Evolutionary conservation across 2,113 vertebrate species (phyloP).

Genomic region (Crotalus viridis): DNA sequence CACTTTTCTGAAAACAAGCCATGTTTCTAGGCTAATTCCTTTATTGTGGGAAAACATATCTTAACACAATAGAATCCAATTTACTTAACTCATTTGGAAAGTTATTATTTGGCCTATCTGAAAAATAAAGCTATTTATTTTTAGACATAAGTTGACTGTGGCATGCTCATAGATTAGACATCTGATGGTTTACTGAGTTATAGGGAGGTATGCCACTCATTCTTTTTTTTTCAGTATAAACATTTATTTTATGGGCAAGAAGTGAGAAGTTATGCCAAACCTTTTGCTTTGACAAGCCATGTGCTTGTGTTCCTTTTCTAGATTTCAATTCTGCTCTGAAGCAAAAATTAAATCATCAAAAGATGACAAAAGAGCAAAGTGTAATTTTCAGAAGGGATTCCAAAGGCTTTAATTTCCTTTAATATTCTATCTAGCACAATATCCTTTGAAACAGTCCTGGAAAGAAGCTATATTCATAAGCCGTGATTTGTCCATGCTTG

Average conservation of each 20-base stretch:
- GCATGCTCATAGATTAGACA: not conserved
- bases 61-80: not conserved
- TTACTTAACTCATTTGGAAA: not conserved
- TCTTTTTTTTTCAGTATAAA: not conserved
- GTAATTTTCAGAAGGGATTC: not conserved
- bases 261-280: not conserved
- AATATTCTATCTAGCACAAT: conserved; percentile 15
- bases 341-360: conserved; percentile 22
- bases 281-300: not conserved
- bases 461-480: not conserved
- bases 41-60: conserved; percentile 13
- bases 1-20: conserved; percentile 3
- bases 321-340: not conserved
- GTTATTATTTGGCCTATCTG: not conserved
- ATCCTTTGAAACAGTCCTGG: conserved; percentile 37
- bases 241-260: not conserved
- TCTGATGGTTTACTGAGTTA: not conserved
- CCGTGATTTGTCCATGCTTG: not conserved
- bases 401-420: not conserved
- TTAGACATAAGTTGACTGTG: not conserved
- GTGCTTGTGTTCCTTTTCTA: not conserved
- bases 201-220: not conserved
- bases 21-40: conserved; percentile 1
- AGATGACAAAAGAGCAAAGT: conserved; percentile 43
- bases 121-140: conserved; percentile 1